Evolutionary conservation across 92 coral and sea anemone species (phyloP).

Genomic region (Paragorgia papillata): DNA sequence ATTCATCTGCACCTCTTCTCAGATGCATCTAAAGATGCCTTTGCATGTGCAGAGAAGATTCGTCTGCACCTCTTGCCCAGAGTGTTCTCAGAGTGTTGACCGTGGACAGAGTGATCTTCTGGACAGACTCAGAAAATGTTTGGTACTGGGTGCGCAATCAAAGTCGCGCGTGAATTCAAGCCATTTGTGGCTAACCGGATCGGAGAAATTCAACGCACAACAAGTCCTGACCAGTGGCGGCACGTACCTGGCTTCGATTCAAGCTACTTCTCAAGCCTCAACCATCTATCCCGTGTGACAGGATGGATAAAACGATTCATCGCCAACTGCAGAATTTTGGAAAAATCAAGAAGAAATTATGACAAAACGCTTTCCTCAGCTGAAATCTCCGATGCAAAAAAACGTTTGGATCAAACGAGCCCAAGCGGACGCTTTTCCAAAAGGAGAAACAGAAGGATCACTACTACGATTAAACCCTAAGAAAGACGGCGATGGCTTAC

Average conservation of each 20-base stretch:
- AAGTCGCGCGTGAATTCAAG: constrained; percentile 46
- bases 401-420: constrained; percentile 33
- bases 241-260: constrained; percentile 54
- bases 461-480: constrained; percentile 29
- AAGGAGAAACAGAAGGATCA: constrained; percentile 25
- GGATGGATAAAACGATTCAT: constrained; percentile 42
- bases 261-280: constrained; percentile 44
- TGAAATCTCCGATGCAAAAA: constrained; percentile 31
- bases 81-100: constrained; percentile 16
- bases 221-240: constrained; percentile 43
- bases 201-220: constrained; percentile 30
- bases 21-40: constrained; percentile 58
- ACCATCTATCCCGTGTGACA: constrained; percentile 33
- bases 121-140: too few species aligned
- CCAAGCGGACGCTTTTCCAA: constrained; percentile 38
- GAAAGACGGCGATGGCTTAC: constrained; percentile 39
- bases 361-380: not conserved
- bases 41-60: constrained; percentile 26
- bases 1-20: constrained; percentile 47
- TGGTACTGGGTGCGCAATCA: constrained; percentile 54
- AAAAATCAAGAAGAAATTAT: not conserved
- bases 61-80: constrained; percentile 39
- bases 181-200: constrained; percentile 51
- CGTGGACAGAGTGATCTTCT: constrained; percentile 2
- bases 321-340: constrained; percentile 29